Conservation (phyloP, 1,140 invertebrate genomes). For the Panonychus citri region DNA sequence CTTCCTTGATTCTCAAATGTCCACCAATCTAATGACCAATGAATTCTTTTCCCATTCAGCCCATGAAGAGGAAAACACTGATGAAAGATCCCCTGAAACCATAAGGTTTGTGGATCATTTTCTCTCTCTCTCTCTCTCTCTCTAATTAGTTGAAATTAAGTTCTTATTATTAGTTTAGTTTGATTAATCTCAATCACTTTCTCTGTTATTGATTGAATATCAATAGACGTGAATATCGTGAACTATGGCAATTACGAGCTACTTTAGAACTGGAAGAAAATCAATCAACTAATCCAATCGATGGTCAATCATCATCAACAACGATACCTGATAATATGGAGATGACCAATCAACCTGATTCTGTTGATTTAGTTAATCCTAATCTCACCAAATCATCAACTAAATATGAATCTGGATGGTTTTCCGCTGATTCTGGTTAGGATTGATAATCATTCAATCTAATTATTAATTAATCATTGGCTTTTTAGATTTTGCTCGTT, state of each 20-base stretch:
- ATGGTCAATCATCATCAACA: neutral
- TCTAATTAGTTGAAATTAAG: no score
- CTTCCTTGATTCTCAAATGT: no score
- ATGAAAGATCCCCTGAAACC: neutral
- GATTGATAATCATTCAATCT: neutral
- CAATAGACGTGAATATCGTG: neutral
- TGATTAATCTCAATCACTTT: no score
- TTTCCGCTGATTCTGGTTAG: neutral
- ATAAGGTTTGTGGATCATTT: no score
- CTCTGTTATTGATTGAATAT: no score
- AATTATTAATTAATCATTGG: no score
- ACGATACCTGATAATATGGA: neutral
- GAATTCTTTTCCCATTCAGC: neutral
- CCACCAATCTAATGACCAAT: neutral
- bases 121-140: no score
- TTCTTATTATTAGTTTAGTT: no score
- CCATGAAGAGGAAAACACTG: neutral
- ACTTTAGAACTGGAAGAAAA: conserved; percentile 3
- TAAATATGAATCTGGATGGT: neutral
- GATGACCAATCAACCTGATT: neutral
- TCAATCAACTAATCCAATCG: neutral
- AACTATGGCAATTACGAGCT: conserved; percentile 5
- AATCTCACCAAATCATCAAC: neutral
- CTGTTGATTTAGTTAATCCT: neutral
- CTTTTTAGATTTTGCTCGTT: no score